Evolutionary conservation across 2,797 vertebrate species (phyloP).

Genomic region (Fratercula arctica): DNA sequence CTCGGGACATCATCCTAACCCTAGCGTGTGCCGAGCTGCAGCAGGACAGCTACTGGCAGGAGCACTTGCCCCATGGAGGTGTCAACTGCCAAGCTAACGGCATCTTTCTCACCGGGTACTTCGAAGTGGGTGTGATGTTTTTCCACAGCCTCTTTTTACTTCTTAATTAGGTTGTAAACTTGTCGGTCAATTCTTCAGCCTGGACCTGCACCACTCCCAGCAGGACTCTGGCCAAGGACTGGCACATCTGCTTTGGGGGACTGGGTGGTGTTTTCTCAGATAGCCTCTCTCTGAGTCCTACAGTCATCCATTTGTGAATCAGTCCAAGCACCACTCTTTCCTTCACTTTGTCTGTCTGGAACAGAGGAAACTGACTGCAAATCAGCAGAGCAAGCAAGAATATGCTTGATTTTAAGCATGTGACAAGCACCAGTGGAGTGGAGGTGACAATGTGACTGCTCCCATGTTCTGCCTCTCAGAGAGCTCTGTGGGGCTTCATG

Average conservation of each 20-base stretch:
- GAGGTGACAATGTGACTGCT: background rate
- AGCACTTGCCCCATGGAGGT: background rate
- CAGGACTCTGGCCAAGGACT: background rate
- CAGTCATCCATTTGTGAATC: background rate
- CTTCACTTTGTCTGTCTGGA: background rate
- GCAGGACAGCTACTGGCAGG: background rate
- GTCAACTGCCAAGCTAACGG: fast-evolving
- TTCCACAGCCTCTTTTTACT: background rate
- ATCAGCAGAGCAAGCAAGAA: background rate
- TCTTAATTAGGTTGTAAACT: background rate
- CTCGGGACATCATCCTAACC: background rate
- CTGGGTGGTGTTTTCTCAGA: background rate
- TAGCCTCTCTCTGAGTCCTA: background rate
- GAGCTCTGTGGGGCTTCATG: background rate
- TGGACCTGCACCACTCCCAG: background rate
- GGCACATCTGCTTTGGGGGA: background rate
- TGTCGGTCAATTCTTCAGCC: background rate
- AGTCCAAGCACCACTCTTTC: background rate
- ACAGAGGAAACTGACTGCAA: background rate
- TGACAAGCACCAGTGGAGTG: background rate
- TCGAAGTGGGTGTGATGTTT: background rate
- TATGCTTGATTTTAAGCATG: background rate
- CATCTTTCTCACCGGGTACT: background rate
- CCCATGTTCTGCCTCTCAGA: background rate
- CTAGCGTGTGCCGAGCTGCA: background rate